A percentile compares a stretch with the other conserved stretches of the same genome.
phyloP scores from a whole-genome alignment of 1,140 invertebrate genomes.

The Drosophila prosaltans region DNA sequence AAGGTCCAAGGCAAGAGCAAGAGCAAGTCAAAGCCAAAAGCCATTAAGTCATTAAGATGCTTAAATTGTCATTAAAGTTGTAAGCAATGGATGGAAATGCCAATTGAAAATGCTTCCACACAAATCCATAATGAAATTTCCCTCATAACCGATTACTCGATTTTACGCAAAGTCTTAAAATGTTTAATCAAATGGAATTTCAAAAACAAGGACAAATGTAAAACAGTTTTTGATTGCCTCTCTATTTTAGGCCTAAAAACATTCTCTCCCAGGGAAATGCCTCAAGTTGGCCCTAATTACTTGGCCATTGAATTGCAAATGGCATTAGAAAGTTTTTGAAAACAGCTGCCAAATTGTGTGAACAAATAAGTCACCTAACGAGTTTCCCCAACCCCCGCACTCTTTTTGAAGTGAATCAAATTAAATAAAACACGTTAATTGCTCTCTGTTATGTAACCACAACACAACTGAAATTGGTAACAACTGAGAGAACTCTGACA shows the following conservation, averaged over 20 bases:
- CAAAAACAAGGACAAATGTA: not conserved
- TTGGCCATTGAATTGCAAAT: constrained; percentile 73
- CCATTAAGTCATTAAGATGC: constrained; percentile 75
- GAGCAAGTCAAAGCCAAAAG: constrained; percentile 20
- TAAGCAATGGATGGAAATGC: constrained; percentile 27
- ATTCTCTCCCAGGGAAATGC: no score
- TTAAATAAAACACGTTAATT: constrained; percentile 69
- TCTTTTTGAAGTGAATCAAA: constrained; percentile 40
- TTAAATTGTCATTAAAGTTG: constrained; percentile 64
- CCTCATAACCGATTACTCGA: not conserved
- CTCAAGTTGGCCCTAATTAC: constrained; percentile 27
- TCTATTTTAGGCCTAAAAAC: no score
- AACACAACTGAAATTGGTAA: constrained; percentile 18
- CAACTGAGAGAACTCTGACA: constrained; percentile 54
- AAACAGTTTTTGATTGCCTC: no score
- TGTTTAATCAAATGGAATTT: no score
- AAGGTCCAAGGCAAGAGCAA: not conserved
- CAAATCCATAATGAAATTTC: constrained; percentile 21
- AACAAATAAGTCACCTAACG: constrained; percentile 28
- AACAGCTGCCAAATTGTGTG: no score
- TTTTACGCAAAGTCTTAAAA: not conserved
- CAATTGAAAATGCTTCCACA: constrained; percentile 39
- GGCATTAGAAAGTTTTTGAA: constrained; percentile 49
- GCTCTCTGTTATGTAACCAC: constrained; percentile 38
- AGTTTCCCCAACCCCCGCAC: constrained; percentile 21